Evolutionary conservation across 2,113 vertebrate genomes (phyloP), one percentile per base, ranked within the genome.

Genomic region (Limnothrissa miodon): DNA sequence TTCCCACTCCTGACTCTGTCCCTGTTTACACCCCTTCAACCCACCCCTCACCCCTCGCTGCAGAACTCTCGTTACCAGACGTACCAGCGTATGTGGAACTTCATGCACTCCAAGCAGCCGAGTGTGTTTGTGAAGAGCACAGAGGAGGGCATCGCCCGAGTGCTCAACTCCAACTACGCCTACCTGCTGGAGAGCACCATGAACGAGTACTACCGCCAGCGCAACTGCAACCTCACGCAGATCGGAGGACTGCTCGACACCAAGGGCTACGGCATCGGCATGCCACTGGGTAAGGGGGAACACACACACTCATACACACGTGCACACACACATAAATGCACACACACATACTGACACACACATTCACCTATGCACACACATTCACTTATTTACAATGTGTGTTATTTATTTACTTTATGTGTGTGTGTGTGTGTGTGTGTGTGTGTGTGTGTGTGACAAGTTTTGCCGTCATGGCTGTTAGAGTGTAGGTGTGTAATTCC

Each of bases 1-100:
- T 9, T 9, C 25, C 59, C 9, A 19, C 5, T 80, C 44, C 19
- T 80, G 21, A 66, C 0, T 78, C n/a, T 87, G 6, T 87, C 9
- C 83, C 10, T 59, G 0, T 0, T 39, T n/a, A n/a, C n/a, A n/a
- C n/a, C n/a, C n/a, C n/a, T n/a, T n/a, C n/a, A n/a, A n/a, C n/a
- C n/a, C n/a, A n/a, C n/a, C n/a, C n/a, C n/a, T n/a, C n/a, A n/a
- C n/a, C n/a, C 90, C 33, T 51, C 78, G 78, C 11, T 23, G n/a
- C 93, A 99, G 98, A 99, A 99, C 90, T 99, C 98, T 23, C 96
- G 97, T 81, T 99, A 99, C 90, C 98, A 99, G 95, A 99, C 98
- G 0, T 99, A 99, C 93, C 98, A 99, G 89, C 94, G 98, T 51
- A 99, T 99, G 98, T 99, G 98, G 98, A 99, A 99, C 90, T 99